Conservation (phyloP, 2,113 vertebrate genomes). For the Danio rerio region DNA sequence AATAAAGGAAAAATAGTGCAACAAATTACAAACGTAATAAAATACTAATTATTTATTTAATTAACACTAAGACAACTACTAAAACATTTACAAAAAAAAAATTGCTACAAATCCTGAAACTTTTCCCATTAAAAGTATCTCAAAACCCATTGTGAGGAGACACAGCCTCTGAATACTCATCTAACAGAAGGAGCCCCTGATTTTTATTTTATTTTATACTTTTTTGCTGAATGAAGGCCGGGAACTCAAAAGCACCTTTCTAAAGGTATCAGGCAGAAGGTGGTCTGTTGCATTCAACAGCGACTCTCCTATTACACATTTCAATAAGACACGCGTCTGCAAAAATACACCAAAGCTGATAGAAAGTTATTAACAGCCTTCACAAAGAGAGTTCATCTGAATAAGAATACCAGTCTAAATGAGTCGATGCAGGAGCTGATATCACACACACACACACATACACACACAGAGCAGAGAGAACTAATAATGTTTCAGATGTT, state of each 20-base stretch:
- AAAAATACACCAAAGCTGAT: conserved; percentile 22
- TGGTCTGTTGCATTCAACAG: conserved; percentile 11
- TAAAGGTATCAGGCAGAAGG: background rate
- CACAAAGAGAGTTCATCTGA: conserved; percentile 24
- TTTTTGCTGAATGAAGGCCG: background rate
- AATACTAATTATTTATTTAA: background rate
- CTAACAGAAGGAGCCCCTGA: background rate
- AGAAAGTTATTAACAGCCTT: conserved; percentile 37
- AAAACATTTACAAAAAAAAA: background rate
- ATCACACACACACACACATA: background rate
- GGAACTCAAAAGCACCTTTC: conserved; percentile 15
- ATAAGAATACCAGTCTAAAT: conserved; percentile 40
- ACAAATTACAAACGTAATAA: too few relatives aligned
- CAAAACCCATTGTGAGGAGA: background rate
- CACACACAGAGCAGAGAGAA: background rate
- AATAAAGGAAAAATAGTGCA: too few relatives aligned
- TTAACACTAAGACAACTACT: background rate
- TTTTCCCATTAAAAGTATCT: conserved; percentile 3
- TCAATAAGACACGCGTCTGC: conserved; percentile 10
- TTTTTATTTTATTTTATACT: conserved; percentile 13
- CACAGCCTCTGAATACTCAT: background rate
- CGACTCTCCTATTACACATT: background rate
- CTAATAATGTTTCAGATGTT: conserved; percentile 15
- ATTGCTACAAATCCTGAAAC: background rate
- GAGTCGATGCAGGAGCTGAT: conserved; percentile 20